These are phyloP conservation scores for Tanytarsus gracilentus DNA, from an alignment of 2,888 invertebrate species.

Conservation along the genomic window DNA sequence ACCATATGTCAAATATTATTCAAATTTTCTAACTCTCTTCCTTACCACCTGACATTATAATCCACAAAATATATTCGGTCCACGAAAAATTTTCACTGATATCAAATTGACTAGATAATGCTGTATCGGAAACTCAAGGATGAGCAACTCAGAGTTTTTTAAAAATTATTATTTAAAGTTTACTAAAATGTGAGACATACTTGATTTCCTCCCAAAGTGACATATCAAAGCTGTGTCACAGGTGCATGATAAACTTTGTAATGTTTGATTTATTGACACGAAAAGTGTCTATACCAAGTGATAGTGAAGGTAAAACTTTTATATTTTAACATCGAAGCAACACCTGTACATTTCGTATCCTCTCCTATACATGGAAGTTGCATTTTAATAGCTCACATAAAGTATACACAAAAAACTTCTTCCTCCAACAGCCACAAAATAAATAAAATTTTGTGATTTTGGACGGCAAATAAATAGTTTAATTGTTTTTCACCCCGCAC, in stretches of 20 bases:
- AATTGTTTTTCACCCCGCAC: constrained; percentile 1
- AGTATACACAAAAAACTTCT: background rate
- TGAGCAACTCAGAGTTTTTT: too few species aligned
- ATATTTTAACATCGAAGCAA: background rate
- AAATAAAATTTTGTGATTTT: background rate
- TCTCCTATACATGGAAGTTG: background rate
- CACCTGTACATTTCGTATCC: background rate
- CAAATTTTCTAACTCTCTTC: too few species aligned
- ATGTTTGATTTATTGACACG: constrained; percentile 5
- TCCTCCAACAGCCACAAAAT: background rate
- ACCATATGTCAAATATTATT: too few species aligned
- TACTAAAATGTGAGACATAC: too few species aligned
- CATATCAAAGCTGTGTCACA: too few species aligned
- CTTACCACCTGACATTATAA: too few species aligned
- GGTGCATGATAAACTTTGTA: background rate
- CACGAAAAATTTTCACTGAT: too few species aligned
- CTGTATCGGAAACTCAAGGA: too few species aligned
- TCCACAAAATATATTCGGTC: too few species aligned
- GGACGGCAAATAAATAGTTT: background rate
- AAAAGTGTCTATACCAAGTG: background rate
- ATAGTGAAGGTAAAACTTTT: background rate
- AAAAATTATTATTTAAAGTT: too few species aligned
- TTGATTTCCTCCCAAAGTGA: too few species aligned
- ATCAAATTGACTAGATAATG: too few species aligned
- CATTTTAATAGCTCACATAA: background rate